Evolutionary conservation across 2,888 invertebrate species (phyloP), one percentile per base, ranked within the genome.

Genomic region (Eurytoma adleriae): DNA sequence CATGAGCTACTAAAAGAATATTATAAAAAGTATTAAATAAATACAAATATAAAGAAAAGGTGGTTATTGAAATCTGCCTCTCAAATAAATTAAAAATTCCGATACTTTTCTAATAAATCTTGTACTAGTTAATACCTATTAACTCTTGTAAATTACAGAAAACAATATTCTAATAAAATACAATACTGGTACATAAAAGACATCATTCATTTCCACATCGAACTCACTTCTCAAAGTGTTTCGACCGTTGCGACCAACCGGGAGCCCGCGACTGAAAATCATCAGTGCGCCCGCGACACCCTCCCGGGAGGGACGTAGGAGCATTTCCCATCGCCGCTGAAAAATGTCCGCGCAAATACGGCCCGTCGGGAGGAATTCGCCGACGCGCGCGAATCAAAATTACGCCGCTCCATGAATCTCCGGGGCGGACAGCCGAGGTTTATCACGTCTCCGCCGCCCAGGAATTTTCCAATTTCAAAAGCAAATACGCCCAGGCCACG

Each of bases 391-490:
- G 66, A 78, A 78, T 81, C 78, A 74, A 70, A 81, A 78, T 81
- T 81, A 74, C 78, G 52, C 81, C 61, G 20, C 67, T 18, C 12
- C 54, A 24, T 40, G 57, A 70, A 3, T 27, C 59, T 61, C 40
- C 18, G 30, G 40, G 40, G 16, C 50, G n/a, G 64, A 54, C 30
- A 61, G 68, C 54, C 40, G 24, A 57, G 78, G 74, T 78, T 78
- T 71, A 81, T 81, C 81, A 70, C 78, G 67, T 81, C 54, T 56
- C 67, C 24, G 27, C 30, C 20, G 16, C 54, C 80, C 72, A 80
- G 84, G 84, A 86, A 85, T 86, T 86, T 86, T 85, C 85, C 86
- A 86, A 86, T 86, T 87, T 86, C 83, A 85, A 85, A 86, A 83
- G 84, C 85, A 86, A 84, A 86, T 84, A 84, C 83, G 82, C 40